These are phyloP conservation scores for Apamea anceps DNA, from an alignment of 2,888 invertebrate genomes.

Conservation along the genomic window DNA sequence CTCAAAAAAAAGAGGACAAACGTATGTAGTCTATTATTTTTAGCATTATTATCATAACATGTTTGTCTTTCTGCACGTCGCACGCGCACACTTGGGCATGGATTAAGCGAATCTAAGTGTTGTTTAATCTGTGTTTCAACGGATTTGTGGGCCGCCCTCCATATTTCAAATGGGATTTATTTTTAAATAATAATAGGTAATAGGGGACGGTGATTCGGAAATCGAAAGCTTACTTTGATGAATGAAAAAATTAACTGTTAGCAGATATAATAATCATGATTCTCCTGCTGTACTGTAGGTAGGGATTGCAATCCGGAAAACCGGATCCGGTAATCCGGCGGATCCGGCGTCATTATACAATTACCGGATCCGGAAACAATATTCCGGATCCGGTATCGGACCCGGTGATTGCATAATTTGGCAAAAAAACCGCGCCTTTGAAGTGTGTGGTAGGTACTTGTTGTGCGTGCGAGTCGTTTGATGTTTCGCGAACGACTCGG, in stretches of 20 bases:
- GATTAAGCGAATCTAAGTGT: constrained; percentile 55
- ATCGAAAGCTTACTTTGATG: background rate
- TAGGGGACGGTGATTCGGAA: background rate
- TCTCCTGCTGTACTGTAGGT: background rate
- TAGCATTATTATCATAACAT: constrained; percentile 35
- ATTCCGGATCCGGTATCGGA: too few relatives aligned
- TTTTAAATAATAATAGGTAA: constrained; percentile 27
- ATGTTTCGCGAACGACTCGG: too few relatives aligned
- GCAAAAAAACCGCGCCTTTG: too few relatives aligned
- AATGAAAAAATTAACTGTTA: background rate
- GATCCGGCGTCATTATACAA: too few relatives aligned
- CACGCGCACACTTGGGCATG: constrained; percentile 48
- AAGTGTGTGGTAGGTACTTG: too few relatives aligned
- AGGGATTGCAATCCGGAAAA: too few relatives aligned
- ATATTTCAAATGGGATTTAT: constrained; percentile 32
- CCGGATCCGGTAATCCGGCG: too few relatives aligned
- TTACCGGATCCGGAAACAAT: too few relatives aligned
- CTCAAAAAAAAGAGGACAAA: constrained; percentile 7
- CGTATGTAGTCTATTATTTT: constrained; percentile 32
- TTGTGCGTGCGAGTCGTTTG: too few relatives aligned
- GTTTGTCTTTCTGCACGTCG: constrained; percentile 38
- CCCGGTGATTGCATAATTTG: too few relatives aligned
- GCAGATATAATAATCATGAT: background rate
- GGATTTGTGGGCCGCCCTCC: constrained; percentile 35
- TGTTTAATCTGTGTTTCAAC: constrained; percentile 52